A percentile compares a stretch with the other conserved stretches of the same genome.
These are phyloP conservation scores for Molossus alvarezi DNA, from an alignment of 2,797 vertebrate species.

Conservation along the genomic window DNA sequence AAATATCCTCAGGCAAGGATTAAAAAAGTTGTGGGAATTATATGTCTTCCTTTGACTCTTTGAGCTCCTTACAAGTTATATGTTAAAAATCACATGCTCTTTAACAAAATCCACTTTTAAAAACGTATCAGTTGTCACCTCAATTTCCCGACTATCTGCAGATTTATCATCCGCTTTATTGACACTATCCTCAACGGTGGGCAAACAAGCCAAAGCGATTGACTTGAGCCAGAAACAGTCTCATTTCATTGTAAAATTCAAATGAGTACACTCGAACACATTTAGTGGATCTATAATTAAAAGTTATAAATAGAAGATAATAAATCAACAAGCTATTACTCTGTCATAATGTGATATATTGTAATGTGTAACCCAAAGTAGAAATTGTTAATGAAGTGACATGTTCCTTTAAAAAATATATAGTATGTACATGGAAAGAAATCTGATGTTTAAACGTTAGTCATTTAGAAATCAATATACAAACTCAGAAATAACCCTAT, in stretches of 20 bases:
- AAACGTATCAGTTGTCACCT: neutral
- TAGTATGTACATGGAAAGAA: neutral
- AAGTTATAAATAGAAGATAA: neutral
- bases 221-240: neutral
- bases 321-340: neutral
- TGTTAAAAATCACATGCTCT: neutral
- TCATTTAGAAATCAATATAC: neutral
- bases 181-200: neutral
- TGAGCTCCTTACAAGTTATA: neutral
- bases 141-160: neutral
- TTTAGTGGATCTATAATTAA: neutral
- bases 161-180: neutral
- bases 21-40: neutral
- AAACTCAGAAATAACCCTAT: conserved; percentile 16
- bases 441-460: neutral
- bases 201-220: neutral
- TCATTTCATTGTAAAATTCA: conserved; percentile 45
- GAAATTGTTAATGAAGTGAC: neutral
- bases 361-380: neutral
- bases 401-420: neutral
- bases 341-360: neutral
- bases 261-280: neutral
- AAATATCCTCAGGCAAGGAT: too few relatives aligned
- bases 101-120: conserved; percentile 39
- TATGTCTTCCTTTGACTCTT: neutral